A percentile compares a stretch with the other conserved stretches of the same genome.
phyloP scores from a whole-genome alignment of 2,113 vertebrate species.

The Aegithalos caudatus region DNA sequence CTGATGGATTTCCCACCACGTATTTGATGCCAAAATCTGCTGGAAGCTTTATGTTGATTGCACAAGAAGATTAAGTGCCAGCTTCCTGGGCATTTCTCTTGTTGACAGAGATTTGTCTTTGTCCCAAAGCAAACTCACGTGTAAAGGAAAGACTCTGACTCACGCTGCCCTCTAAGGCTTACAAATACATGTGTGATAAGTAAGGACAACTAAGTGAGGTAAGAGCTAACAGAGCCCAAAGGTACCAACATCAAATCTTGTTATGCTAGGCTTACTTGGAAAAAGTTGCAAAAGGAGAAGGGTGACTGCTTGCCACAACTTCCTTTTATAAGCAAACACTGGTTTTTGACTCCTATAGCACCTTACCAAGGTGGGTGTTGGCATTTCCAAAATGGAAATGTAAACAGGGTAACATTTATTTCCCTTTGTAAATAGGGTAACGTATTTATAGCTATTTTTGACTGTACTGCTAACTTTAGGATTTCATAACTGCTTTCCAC shows the following conservation, averaged over 20 bases:
- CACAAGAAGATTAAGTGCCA: neutral
- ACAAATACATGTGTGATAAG: neutral
- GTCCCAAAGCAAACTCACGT: neutral
- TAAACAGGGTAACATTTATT: neutral
- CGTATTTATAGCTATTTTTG: neutral
- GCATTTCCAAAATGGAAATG: neutral
- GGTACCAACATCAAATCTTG: neutral
- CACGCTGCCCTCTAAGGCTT: neutral
- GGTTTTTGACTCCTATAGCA: neutral
- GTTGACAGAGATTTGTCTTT: neutral
- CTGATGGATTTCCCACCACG: neutral
- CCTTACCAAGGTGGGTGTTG: neutral
- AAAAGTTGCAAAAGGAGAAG: neutral
- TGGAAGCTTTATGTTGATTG: neutral
- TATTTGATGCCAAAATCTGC: neutral
- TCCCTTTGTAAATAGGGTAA: neutral
- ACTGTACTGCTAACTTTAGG: neutral
- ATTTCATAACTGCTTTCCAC: neutral
- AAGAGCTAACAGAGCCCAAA: neutral
- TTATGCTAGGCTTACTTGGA: neutral
- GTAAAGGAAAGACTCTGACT: neutral
- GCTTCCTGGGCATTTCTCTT: neutral
- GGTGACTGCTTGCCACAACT: neutral
- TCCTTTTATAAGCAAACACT: neutral
- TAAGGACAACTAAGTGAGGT: neutral